These are phyloP conservation scores for Crax fasciolata DNA, from an alignment of 2,797 vertebrate species.

Conservation along the genomic window DNA sequence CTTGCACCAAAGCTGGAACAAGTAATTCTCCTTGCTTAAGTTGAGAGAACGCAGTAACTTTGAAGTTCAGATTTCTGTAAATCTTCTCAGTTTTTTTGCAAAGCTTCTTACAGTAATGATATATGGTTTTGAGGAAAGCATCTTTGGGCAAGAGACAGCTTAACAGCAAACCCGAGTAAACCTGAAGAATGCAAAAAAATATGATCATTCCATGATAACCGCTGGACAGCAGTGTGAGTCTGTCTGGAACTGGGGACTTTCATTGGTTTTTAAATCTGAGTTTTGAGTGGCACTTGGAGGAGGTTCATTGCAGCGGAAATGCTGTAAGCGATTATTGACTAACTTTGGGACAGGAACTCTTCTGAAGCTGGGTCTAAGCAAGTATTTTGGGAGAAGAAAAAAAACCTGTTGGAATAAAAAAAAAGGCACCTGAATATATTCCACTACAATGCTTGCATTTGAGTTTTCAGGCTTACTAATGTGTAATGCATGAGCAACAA, in stretches of 20 bases:
- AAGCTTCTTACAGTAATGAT: background rate
- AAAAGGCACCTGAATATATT: background rate
- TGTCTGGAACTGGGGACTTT: background rate
- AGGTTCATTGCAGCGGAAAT: background rate
- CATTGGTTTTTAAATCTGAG: background rate
- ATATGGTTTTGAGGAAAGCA: background rate
- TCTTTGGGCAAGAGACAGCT: constrained; percentile 39
- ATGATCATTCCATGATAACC: background rate
- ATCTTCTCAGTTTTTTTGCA: background rate
- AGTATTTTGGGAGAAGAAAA: background rate
- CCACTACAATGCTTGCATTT: background rate
- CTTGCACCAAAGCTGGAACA: background rate
- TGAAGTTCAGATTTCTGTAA: background rate
- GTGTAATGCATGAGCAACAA: background rate
- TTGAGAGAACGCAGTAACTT: background rate
- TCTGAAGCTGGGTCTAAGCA: background rate
- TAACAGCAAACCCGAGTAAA: background rate
- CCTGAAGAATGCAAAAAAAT: constrained; percentile 22
- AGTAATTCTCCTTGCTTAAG: background rate
- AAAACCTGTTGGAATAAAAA: background rate
- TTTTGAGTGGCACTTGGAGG: background rate
- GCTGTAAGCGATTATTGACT: background rate
- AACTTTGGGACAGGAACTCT: background rate
- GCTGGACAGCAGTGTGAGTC: background rate
- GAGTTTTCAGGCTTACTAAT: background rate